These are phyloP conservation scores for Cotesia glomerata DNA, from an alignment of 1,140 invertebrate genomes.

Conservation along the genomic window DNA sequence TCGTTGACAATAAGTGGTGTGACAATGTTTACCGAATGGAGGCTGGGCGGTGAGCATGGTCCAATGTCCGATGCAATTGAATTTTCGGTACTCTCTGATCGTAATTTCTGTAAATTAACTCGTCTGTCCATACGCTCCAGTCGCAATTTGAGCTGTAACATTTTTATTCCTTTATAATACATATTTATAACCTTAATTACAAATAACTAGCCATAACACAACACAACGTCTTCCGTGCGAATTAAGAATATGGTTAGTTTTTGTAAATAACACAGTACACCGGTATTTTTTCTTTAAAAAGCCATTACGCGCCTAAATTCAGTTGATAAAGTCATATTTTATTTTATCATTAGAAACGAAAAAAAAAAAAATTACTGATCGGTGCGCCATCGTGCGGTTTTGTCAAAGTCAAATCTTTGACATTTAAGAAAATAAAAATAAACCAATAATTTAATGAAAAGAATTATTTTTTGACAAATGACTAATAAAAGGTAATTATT, in stretches of 20 bases:
- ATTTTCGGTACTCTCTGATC: constrained; percentile 54
- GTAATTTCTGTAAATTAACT: constrained; percentile 58
- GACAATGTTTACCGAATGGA: constrained; percentile 43
- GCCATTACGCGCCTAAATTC: neutral
- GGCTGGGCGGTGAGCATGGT: constrained; percentile 49
- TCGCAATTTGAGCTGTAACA: constrained; percentile 65
- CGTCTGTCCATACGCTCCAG: constrained; percentile 66
- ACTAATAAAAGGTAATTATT: no score
- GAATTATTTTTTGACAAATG: no score
- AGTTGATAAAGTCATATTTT: no score
- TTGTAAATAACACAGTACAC: neutral
- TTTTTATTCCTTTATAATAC: constrained; percentile 22
- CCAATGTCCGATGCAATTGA: constrained; percentile 47
- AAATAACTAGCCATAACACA: neutral
- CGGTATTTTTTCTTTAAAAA: neutral
- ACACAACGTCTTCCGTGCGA: neutral
- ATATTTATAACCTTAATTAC: constrained; percentile 12
- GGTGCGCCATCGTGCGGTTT: no score
- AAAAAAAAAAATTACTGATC: no score
- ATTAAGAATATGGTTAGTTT: neutral
- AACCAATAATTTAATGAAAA: no score
- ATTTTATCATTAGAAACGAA: no score
- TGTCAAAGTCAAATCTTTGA: no score
- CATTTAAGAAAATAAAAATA: no score
- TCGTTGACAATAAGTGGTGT: neutral